A percentile compares a stretch with the other conserved stretches of the same genome.
These are phyloP conservation scores for Apamea sordens DNA, from an alignment of 2,888 invertebrate species.

Conservation along the genomic window DNA sequence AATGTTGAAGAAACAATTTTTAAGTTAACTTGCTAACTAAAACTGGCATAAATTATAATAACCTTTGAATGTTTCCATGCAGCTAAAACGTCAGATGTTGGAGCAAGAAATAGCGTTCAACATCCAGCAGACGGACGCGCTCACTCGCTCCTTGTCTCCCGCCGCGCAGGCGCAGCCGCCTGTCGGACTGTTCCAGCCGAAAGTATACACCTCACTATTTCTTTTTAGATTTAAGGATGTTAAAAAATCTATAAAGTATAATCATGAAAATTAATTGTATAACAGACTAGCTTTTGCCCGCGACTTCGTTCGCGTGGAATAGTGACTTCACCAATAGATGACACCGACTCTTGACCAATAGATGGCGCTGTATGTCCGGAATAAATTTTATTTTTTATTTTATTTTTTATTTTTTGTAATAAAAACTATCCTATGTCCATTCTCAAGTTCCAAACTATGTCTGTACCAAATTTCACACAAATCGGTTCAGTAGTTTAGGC, in stretches of 20 bases:
- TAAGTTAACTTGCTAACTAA: neutral
- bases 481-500: no score
- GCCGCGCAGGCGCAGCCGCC: conserved; percentile 87
- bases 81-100: conserved; percentile 94
- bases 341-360: no score
- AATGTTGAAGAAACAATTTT: neutral
- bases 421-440: no score
- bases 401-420: no score
- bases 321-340: no score
- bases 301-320: no score
- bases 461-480: no score
- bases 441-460: no score
- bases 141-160: conserved; percentile 96
- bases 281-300: no score
- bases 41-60: neutral
- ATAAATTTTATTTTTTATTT: no score
- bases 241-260: neutral
- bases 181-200: conserved; percentile 79
- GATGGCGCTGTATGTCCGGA: no score
- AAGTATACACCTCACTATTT: conserved; percentile 71
- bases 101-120: conserved; percentile 97
- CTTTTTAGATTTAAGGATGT: neutral
- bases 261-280: no score
- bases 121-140: conserved; percentile 97
- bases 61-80: conserved; percentile 30